Percentiles rank a stretch among this genome's conserved stretches.
Conservation (phyloP, 2,113 vertebrate species). For the Xiphophorus maculatus region DNA sequence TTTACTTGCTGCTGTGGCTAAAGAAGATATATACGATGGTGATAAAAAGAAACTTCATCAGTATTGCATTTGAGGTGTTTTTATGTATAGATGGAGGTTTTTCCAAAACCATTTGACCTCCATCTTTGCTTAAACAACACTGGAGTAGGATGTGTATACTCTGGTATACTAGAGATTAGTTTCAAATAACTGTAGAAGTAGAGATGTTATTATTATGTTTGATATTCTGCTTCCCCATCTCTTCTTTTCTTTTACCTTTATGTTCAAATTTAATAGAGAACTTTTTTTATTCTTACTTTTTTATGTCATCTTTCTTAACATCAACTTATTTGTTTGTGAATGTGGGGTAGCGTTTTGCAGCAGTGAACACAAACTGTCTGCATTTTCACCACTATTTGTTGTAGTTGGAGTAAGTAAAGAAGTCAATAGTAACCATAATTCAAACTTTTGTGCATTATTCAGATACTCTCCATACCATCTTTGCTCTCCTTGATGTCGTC, state of each 20-base stretch:
- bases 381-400: too few species aligned
- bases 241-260: neutral
- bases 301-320: neutral
- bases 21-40: too few species aligned
- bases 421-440: neutral
- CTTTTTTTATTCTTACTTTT: neutral
- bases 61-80: too few species aligned
- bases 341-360: too few species aligned
- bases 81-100: neutral
- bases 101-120: neutral
- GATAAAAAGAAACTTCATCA: too few species aligned
- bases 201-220: neutral
- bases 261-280: neutral
- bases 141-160: neutral
- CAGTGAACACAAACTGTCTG: too few species aligned
- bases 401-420: too few species aligned
- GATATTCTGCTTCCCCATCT: neutral
- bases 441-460: neutral
- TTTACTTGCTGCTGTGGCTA: too few species aligned
- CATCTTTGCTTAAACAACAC: neutral
- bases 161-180: neutral
- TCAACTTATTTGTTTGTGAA: neutral
- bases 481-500: conserved; percentile 88
- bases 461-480: conserved; percentile 81
- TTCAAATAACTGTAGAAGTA: neutral